Percentiles rank a stretch among this genome's conserved stretches.
Evolutionary conservation across 2,797 vertebrate genomes (phyloP).

Genomic region (Capromys pilorides): DNA sequence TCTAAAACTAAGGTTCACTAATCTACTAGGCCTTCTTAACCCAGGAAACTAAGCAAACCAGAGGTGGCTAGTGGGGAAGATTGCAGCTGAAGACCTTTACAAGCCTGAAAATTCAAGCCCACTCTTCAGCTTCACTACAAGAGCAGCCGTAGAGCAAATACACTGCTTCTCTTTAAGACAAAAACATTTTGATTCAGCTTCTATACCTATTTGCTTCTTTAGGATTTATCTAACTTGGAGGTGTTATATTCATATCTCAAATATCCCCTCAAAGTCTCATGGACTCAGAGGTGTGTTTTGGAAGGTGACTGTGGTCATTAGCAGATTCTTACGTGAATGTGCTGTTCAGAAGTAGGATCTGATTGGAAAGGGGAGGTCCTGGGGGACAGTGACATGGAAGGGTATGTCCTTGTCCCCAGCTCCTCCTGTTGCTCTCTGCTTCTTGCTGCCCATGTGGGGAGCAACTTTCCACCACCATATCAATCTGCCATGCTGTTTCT

Average conservation of each 20-base stretch:
- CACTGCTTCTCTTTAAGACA: neutral
- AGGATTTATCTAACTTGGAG: neutral
- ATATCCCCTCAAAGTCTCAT: neutral
- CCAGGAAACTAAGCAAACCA: neutral
- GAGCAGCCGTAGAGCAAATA: neutral
- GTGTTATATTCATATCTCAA: neutral
- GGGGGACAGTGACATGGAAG: neutral
- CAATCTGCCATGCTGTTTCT: neutral
- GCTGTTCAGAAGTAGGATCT: neutral
- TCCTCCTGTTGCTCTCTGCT: neutral
- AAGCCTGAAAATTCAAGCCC: neutral
- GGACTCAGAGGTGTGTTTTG: neutral
- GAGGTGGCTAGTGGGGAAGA: neutral
- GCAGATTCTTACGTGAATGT: neutral
- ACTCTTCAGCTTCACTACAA: neutral
- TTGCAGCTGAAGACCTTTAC: neutral
- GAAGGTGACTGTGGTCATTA: neutral
- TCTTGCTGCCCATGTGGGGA: neutral
- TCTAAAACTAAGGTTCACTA: neutral
- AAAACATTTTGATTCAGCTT: neutral
- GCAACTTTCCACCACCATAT: neutral
- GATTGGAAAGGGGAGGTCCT: neutral
- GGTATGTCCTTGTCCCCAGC: neutral
- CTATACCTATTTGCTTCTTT: neutral
- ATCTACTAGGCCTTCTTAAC: neutral